Base-by-base conservation (phyloP, 37 sponge, comb jelly and placozoan genomes). In the Diacarnus erythraeanus region DNA sequence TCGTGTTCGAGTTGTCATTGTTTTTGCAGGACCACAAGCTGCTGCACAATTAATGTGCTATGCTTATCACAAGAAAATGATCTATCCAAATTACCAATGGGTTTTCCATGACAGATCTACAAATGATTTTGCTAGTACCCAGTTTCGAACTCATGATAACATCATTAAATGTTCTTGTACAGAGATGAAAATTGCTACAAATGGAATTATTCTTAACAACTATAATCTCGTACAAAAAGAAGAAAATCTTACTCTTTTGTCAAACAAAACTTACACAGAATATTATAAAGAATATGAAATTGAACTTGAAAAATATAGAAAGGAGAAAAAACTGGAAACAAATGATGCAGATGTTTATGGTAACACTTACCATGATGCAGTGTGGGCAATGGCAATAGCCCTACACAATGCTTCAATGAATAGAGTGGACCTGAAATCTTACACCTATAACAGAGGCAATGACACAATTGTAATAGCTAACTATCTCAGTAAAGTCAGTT, bases 341-440 rank as follows among this genome's bases (percentile, higher is more conserved):
- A 21, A 10, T 30, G 39, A 69, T 38, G 4, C 10, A 25, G 23
- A 6, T 23, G 22, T 34, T 1, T 80, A 38, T 21, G n/a, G 8
- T 15, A 69, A 23, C 23, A 17, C 40, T 3, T 75, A 75, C 61
- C 59, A 59, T 58, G 76, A 75, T 31, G 59, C 76, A 36, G 59
- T 61, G 2, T 75, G 76, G 76, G 76, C 76, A 9, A 4, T 75
- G 5, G 76, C 60, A 59, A 36, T 75, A 10, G n/a, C 25, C 35
- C 38, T 75, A 21, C 23, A 75, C 36, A 75, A 75, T 51, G 23
- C 57, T 33, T 64, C 65, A 64, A 10, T n/a, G 17, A 23, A 10
- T 64, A 30, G 65, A 10, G 20, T 25, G 9, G 27, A 64, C 25
- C 65, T 64, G 20, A 64, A 30, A 9, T n/a, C 65, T 10, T 64